A percentile compares a stretch with the other conserved stretches of the same genome.
These are phyloP conservation scores for Actias luna DNA, from an alignment of 2,888 invertebrate genomes.

Conservation along the genomic window DNA sequence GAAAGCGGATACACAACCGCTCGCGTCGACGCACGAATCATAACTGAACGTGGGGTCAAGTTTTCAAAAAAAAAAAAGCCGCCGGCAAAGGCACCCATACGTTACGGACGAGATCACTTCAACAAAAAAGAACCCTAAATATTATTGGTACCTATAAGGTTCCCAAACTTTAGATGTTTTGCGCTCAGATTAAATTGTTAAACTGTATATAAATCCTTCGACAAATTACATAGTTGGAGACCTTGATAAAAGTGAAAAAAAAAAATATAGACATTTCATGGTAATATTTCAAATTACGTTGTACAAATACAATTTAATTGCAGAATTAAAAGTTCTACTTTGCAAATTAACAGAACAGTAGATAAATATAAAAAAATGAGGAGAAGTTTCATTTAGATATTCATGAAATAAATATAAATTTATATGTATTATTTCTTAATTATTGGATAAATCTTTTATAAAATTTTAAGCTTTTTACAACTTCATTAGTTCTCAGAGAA, in stretches of 20 bases:
- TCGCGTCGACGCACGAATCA: constrained; percentile 72
- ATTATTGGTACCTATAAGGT: constrained; percentile 59
- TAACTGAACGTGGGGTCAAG: constrained; percentile 75
- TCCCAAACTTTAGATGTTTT: constrained; percentile 57
- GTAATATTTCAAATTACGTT: background rate
- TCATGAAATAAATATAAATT: too few species aligned
- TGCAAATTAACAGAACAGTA: background rate
- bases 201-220: too few species aligned
- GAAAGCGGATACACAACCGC: constrained; percentile 66
- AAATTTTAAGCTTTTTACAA: too few species aligned
- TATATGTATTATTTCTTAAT: too few species aligned
- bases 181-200: constrained; percentile 14
- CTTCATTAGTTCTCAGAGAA: too few species aligned
- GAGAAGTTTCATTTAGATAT: background rate
- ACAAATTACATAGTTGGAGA: too few species aligned
- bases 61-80: constrained; percentile 67
- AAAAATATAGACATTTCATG: background rate
- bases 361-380: background rate
- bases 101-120: constrained; percentile 76
- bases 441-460: too few species aligned
- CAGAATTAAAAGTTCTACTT: background rate
- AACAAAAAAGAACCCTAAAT: constrained; percentile 81
- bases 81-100: constrained; percentile 76
- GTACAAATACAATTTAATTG: background rate
- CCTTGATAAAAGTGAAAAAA: too few species aligned